Evolutionary conservation across 1,140 invertebrate species (phyloP), one percentile per base, ranked within the genome.

Genomic region (Oedothorax gibbosus): DNA sequence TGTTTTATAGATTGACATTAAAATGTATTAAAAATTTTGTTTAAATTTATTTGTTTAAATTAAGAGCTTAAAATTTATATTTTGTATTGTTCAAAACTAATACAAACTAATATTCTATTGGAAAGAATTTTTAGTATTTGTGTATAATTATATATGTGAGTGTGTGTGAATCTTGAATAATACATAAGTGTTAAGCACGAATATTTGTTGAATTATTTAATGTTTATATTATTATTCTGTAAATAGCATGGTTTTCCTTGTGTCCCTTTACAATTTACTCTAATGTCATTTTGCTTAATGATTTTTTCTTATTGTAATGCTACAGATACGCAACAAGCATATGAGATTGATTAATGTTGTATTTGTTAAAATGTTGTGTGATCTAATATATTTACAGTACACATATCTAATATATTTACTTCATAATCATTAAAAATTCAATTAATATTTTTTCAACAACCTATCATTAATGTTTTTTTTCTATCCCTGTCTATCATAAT

Each of bases 341-440:
- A 18, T 15, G 57, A 62, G 57, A 62, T 62, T 62, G 18, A 62
- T 62, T 62, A 62, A 62, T 62, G 57, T 62, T 62, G 57, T 18
- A 62, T 18, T 15, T 3, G 18, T 15, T 18, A 15, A 12, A 12
- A 12, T 62, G 12, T 18, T 18, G 3, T 12, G 57, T 62, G 57
- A 12, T 62, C 6, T 62, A 18, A 62, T 62, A 62, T 15, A 15
- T 15, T 62, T 62, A 62, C 12, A 15, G 57, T 18, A 62, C 12
- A 62, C 12, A 12, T 15, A 18, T 18, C 1, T 12, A 15, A 2
- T 62, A 62, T 62, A 12, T 62, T 62, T 62, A 12, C 12, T 18
- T 62, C 57, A 18, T 15, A 15, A 15, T 62, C 12, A 62, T 15
- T 12, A 15, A n/a, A n/a, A n/a, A 62, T 62, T 62, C 12, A 15